Conservation (phyloP, 92 coral and sea anemone species). For the Hydrozoanthus gracilis region DNA sequence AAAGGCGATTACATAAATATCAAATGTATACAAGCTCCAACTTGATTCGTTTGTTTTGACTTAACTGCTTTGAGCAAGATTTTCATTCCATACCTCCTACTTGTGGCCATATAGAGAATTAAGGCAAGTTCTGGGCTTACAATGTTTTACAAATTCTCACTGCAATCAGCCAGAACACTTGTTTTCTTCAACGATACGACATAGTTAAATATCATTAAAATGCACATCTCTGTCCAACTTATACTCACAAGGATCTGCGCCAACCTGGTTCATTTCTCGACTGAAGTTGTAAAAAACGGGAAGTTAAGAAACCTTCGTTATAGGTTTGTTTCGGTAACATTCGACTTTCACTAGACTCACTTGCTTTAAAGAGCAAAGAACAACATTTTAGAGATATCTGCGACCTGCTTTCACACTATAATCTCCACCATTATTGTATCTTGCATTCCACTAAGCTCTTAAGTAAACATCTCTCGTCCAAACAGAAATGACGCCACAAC, state of each 20-base stretch:
- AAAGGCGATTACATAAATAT: background rate
- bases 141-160: background rate
- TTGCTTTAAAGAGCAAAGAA: background rate
- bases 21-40: background rate
- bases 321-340: background rate
- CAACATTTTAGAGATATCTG: background rate
- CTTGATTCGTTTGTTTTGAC: background rate
- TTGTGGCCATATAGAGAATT: no score
- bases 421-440: constrained; percentile 33
- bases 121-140: no score
- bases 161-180: background rate
- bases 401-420: constrained; percentile 17
- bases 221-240: background rate
- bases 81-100: no score
- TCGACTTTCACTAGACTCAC: background rate
- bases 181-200: no score
- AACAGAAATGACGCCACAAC: constrained; percentile 36
- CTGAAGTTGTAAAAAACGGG: background rate
- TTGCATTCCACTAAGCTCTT: constrained; percentile 41
- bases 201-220: background rate
- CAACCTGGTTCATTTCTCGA: constrained; percentile 5
- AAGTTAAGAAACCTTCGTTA: background rate
- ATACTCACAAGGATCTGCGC: constrained; percentile 44
- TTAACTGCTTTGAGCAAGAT: background rate
- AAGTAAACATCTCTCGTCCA: constrained; percentile 26